Percentiles rank a stretch among this genome's conserved stretches.
These are phyloP conservation scores for Micropterix aruncella DNA, from an alignment of 2,888 invertebrate species.

Conservation along the genomic window DNA sequence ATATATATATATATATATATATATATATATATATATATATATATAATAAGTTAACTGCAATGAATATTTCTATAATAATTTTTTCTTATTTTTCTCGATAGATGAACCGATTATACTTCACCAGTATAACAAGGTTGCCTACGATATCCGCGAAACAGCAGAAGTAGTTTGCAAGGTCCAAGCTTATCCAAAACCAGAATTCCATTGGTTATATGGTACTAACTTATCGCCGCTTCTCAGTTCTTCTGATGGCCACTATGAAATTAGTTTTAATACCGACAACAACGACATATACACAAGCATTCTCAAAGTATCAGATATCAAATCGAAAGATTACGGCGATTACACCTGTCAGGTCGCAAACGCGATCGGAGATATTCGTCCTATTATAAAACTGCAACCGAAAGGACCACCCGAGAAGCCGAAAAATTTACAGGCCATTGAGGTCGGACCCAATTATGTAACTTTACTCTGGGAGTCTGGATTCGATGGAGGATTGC, in stretches of 20 bases:
- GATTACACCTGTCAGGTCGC: slow-evolving; percentile 82
- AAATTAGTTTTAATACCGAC: slow-evolving; percentile 66
- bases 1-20: too few relatives aligned
- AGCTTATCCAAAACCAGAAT: slow-evolving; percentile 85
- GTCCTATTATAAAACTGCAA: slow-evolving; percentile 64
- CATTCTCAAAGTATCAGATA: slow-evolving; percentile 54
- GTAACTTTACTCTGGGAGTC: slow-evolving; percentile 77
- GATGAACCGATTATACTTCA: slow-evolving; percentile 78
- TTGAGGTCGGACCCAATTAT: slow-evolving; percentile 63
- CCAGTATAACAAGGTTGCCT: slow-evolving; percentile 79
- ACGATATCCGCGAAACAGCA: slow-evolving; percentile 70
- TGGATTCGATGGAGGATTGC: slow-evolving; percentile 81
- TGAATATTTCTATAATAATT: neutral
- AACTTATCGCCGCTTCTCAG: slow-evolving; percentile 61
- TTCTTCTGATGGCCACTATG: slow-evolving; percentile 74
- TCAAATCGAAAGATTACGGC: slow-evolving; percentile 77
- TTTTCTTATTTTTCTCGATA: slow-evolving; percentile 17
- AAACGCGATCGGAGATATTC: slow-evolving; percentile 66
- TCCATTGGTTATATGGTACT: slow-evolving; percentile 79
- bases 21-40: too few relatives aligned
- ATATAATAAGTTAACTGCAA: slow-evolving; percentile 1
- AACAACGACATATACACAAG: slow-evolving; percentile 80
- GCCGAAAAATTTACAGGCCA: slow-evolving; percentile 56
- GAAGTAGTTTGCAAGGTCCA: slow-evolving; percentile 80
- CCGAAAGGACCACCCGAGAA: slow-evolving; percentile 80